Evolutionary conservation across 1,140 invertebrate genomes (phyloP), one percentile per base, ranked within the genome.

Genomic region (Diprion similis): DNA sequence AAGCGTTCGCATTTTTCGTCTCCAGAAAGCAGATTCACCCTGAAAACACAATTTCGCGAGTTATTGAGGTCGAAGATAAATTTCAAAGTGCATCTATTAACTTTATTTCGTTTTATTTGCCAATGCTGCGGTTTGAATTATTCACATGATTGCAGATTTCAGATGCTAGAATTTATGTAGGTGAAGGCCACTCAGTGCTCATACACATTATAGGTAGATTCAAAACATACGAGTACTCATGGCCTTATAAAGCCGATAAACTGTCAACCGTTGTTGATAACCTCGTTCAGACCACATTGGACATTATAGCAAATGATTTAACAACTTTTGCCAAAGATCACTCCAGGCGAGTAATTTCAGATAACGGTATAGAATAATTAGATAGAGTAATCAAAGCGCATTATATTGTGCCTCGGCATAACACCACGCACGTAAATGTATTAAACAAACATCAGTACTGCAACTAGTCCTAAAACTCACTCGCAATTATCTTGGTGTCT

Each of bases 21-120:
- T 89, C 96, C 96, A 98, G 88, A 98, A 97, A 75, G 94, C 91
- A 6, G 95, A 94, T 72, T 90, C 89, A 37, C 94, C 94, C 91
- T 97, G 81, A 64, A 89, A 92, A 45, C 48, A 72, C 24, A 70
- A 71, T 72, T 72, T 17, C 37, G 2, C 47, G 1, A 10, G 47
- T 15, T 46, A 71, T 59, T 0, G 10, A 11, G 11, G 46, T 64
- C 7, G 13, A 37, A 10, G 51, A 66, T n/a, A 67, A 45, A 59
- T 17, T 47, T 51, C 13, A 18, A 9, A 37, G 11, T 67, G n/a
- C 13, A 59, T 45, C 3, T 6, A 9, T 75, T 64, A 24, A 70
- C 15, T 72, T n/a, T 37, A 37, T 37, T 37, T 37, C 15, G 18
- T 17, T 17, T 45, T 68, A 68, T 15, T 72, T n/a, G 67, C 10